Conservation (phyloP, 2,797 vertebrate genomes). For the Chelidonichthys spinosus region DNA sequence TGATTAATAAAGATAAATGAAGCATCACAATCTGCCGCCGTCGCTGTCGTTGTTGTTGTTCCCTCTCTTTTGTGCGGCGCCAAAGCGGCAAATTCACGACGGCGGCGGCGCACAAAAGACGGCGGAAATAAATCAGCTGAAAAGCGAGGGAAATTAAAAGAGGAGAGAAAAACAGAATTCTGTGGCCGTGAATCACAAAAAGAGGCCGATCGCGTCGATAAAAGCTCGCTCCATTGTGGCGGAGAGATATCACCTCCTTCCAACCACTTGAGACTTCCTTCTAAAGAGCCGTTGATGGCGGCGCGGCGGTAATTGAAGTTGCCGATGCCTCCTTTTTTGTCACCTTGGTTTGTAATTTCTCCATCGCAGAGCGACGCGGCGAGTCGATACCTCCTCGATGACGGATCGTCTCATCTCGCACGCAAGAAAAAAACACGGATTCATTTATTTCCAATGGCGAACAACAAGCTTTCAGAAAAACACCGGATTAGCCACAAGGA, state of each 20-base stretch:
- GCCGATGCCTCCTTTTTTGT: slow-evolving; percentile 69
- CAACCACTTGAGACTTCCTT: slow-evolving; percentile 63
- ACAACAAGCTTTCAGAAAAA: slow-evolving; percentile 46
- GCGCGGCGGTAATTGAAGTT: slow-evolving; percentile 77
- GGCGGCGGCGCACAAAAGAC: slow-evolving; percentile 9
- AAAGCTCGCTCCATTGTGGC: slow-evolving; percentile 59
- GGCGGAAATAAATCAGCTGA: slow-evolving; percentile 19
- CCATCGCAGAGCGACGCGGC: slow-evolving; percentile 75
- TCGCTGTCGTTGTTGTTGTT: slow-evolving; percentile 20
- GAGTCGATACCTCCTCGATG: slow-evolving; percentile 76
- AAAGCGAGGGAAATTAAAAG: slow-evolving; percentile 7
- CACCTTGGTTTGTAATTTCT: slow-evolving; percentile 82
- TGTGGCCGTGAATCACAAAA: slow-evolving; percentile 37
- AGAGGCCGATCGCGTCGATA: slow-evolving; percentile 55
- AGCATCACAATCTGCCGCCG: slow-evolving; percentile 33
- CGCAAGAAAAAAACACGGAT: slow-evolving; percentile 65
- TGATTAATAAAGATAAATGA: slow-evolving; percentile 80
- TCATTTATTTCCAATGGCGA: slow-evolving; percentile 72
- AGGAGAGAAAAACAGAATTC: slow-evolving; percentile 15
- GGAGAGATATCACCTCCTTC: slow-evolving; percentile 59
- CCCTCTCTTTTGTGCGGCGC: slow-evolving; percentile 45
- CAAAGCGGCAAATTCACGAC: slow-evolving; percentile 36
- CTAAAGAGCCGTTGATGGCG: slow-evolving; percentile 71
- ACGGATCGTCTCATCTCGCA: slow-evolving; percentile 77
- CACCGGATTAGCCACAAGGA: slow-evolving; percentile 48